Percentiles rank a stretch among this genome's conserved stretches.
Conservation (phyloP, 1,140 invertebrate genomes). For the Polypedilum pembai region DNA sequence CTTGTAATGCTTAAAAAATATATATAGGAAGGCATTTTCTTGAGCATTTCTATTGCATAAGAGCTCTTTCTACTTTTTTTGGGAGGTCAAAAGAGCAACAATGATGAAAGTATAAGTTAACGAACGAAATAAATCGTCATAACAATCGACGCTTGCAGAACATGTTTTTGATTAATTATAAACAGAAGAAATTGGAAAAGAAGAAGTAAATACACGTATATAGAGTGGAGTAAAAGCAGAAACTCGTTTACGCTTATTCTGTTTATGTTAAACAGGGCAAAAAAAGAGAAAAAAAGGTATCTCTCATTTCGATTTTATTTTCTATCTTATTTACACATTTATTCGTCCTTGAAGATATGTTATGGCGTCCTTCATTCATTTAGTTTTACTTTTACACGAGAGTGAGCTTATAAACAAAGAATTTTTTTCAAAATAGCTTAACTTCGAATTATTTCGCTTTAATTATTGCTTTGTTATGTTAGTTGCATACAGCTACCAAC, state of each 20-base stretch:
- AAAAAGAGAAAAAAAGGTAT: not conserved
- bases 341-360: constrained; percentile 17
- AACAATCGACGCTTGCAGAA: not conserved
- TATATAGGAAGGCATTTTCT: too few relatives aligned
- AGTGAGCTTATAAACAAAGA: not conserved
- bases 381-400: not conserved
- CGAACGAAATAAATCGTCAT: too few relatives aligned
- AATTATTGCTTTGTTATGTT: constrained; percentile 7
- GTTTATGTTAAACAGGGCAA: not conserved
- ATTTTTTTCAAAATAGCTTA: constrained; percentile 5
- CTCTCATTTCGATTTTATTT: not conserved
- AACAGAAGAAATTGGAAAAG: not conserved
- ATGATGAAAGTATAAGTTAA: too few relatives aligned
- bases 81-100: too few relatives aligned
- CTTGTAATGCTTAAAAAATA: too few relatives aligned
- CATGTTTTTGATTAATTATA: constrained; percentile 13
- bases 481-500: not conserved
- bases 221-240: not conserved
- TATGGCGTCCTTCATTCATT: not conserved
- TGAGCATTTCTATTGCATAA: too few relatives aligned
- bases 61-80: too few relatives aligned
- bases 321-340: constrained; percentile 14
- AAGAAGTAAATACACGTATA: not conserved
- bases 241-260: not conserved
- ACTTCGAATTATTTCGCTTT: not conserved